Evolutionary conservation across 2,113 vertebrate genomes (phyloP), one percentile per base, ranked within the genome.

Genomic region (Sander vitreus): DNA sequence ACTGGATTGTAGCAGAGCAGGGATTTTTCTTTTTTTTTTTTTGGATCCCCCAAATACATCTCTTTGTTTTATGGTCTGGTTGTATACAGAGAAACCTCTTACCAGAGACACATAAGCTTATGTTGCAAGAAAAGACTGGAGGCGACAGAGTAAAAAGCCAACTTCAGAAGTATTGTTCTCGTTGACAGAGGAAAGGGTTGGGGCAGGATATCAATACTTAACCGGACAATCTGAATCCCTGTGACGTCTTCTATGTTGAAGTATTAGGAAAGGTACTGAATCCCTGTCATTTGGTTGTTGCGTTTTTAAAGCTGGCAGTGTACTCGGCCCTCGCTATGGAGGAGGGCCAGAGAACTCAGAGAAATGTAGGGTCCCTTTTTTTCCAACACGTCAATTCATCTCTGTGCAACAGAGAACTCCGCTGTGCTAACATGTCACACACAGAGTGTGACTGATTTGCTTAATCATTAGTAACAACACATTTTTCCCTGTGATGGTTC

Each of bases 41-140:
- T 78, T 30, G 88, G 85, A 92, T 92, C 88, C 81, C 81, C 71
- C 76, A 91, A 93, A 93, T 86, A 70, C 88, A 85, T 86, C 55
- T 88, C 92, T 91, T 89, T 94, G 85, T 88, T 93, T 89, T 84
- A 91, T 72, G 82, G 78, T 83, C 76, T 88, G 80, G 15, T 81
- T 85, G 90, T 90, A 77, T 84, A 85, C 76, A 85, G 78, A 81
- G 81, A 84, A 89, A 81, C 65, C 60, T 87, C 70, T 87, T 43
- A 73, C 81, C 71, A 55, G 70, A 88, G 73, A 43, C 88, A 67
- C 85, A 76, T 23, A 55, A 75, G 76, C 78, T 89, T 79, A 84
- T 69, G 75, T 85, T 78, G 81, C 86, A 85, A 83, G 81, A 76
- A 69, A 43, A 59, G 73, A 65, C 78, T 6, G 48, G 74, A 83